Evolutionary conservation across 2,888 invertebrate genomes (phyloP).

Genomic region (Julus scandinavius): DNA sequence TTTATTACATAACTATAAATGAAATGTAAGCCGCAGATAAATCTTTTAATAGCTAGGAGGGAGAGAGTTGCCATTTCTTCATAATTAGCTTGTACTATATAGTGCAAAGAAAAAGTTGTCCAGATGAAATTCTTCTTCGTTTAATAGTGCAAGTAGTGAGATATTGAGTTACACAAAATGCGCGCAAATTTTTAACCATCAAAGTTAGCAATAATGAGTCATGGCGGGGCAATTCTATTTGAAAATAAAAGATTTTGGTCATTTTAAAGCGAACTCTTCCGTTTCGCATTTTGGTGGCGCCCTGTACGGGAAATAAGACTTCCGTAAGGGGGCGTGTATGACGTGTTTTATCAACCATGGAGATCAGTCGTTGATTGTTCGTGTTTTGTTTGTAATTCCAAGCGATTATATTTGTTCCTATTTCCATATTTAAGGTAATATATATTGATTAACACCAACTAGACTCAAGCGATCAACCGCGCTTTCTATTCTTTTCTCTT

Average conservation of each 20-base stretch:
- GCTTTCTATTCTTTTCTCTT: neutral
- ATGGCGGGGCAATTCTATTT: constrained; percentile 28
- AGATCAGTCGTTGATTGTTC: neutral
- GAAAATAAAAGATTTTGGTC: constrained; percentile 30
- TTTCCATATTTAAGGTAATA: neutral
- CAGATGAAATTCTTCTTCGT: neutral
- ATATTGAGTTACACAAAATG: neutral
- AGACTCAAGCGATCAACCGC: neutral
- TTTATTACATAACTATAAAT: neutral
- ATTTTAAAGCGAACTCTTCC: neutral
- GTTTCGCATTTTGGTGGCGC: neutral
- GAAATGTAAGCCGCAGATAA: neutral
- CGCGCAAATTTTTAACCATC: neutral
- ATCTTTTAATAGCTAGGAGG: neutral
- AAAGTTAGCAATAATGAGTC: constrained; percentile 4
- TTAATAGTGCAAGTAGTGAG: neutral
- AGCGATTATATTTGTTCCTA: neutral
- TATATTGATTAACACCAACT: neutral
- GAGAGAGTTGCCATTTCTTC: neutral
- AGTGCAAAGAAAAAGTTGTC: neutral
- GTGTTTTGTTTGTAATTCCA: neutral
- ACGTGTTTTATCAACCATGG: neutral
- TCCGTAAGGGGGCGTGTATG: constrained; percentile 11
- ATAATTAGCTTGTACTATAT: neutral
- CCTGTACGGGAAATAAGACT: neutral